Percentiles rank a stretch among this genome's conserved stretches.
Conservation (phyloP, 2,888 invertebrate species). For the Lepeophtheirus nordmannii region DNA sequence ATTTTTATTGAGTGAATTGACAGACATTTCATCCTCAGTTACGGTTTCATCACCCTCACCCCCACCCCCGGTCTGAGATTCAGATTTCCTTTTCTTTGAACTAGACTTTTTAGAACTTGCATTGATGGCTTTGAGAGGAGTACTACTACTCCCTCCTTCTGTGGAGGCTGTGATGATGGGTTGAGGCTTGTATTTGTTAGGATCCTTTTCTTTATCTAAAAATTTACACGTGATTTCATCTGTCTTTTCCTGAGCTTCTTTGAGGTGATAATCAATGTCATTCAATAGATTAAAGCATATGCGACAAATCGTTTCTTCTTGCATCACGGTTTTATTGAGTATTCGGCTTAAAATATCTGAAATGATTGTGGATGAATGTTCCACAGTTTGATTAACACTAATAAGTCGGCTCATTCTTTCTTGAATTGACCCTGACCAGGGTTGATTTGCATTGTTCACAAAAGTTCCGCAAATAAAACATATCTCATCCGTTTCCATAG, state of each 20-base stretch:
- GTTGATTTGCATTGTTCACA: slow-evolving; percentile 8
- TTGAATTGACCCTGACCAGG: slow-evolving; percentile 5
- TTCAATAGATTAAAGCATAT: slow-evolving; percentile 24
- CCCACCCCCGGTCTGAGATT: background rate
- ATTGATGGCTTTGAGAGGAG: background rate
- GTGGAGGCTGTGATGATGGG: slow-evolving; percentile 13
- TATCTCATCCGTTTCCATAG: slow-evolving; percentile 4
- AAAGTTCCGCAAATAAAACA: slow-evolving; percentile 22
- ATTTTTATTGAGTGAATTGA: slow-evolving; percentile 19
- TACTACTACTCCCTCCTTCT: background rate
- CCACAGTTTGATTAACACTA: slow-evolving; percentile 11
- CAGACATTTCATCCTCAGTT: slow-evolving; percentile 21
- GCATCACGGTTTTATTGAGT: slow-evolving; percentile 21
- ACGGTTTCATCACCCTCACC: background rate
- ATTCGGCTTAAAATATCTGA: slow-evolving; percentile 23
- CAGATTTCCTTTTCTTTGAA: background rate
- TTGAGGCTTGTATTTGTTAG: slow-evolving; percentile 8
- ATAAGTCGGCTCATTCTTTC: slow-evolving; percentile 18
- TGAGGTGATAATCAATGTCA: slow-evolving; percentile 24
- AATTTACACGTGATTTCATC: slow-evolving; percentile 24
- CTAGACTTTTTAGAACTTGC: slow-evolving; percentile 8
- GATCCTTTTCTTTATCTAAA: slow-evolving; percentile 22
- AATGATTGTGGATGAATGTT: slow-evolving; percentile 19
- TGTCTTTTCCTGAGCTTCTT: slow-evolving; percentile 24
- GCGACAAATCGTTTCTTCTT: slow-evolving; percentile 21